Conservation (phyloP, 2,797 vertebrate genomes). For the Muraenolepis orangiensis region DNA sequence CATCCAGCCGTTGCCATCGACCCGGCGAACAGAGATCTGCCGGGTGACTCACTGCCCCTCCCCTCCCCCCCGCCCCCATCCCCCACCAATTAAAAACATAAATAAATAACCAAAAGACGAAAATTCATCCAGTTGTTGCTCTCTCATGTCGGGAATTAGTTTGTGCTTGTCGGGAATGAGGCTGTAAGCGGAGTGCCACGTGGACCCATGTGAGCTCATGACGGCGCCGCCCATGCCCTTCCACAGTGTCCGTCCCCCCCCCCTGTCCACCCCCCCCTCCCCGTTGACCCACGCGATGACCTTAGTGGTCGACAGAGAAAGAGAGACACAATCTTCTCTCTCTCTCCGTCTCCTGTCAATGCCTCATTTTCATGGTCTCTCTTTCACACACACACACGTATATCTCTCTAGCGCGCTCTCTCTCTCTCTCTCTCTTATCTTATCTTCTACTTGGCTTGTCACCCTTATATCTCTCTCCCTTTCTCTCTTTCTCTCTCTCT, state of each 20-base stretch:
- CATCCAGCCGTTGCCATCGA: neutral
- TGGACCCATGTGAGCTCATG: slow-evolving; percentile 40
- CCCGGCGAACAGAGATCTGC: slow-evolving; percentile 23
- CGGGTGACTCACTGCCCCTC: slow-evolving; percentile 37
- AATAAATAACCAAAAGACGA: slow-evolving; percentile 29
- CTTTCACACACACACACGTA: neutral
- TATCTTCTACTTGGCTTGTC: neutral
- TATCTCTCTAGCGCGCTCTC: neutral
- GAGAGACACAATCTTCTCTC: neutral
- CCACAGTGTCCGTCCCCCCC: slow-evolving; percentile 8
- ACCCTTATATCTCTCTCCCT: neutral
- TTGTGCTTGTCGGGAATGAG: slow-evolving; percentile 16
- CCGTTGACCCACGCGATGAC: neutral
- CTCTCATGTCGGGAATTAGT: slow-evolving; percentile 35
- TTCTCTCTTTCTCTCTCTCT: neutral
- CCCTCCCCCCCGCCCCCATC: neutral
- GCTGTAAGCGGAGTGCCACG: slow-evolving; percentile 26
- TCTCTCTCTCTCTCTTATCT: slow-evolving; percentile 9
- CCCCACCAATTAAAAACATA: too few species aligned
- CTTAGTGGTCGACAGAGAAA: neutral
- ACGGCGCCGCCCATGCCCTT: slow-evolving; percentile 25
- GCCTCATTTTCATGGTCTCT: neutral
- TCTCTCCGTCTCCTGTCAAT: neutral
- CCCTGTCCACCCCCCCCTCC: neutral
- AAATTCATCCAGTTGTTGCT: slow-evolving; percentile 26